Evolutionary conservation across 2,888 invertebrate species (phyloP).

Genomic region (Tetropium fuscum): DNA sequence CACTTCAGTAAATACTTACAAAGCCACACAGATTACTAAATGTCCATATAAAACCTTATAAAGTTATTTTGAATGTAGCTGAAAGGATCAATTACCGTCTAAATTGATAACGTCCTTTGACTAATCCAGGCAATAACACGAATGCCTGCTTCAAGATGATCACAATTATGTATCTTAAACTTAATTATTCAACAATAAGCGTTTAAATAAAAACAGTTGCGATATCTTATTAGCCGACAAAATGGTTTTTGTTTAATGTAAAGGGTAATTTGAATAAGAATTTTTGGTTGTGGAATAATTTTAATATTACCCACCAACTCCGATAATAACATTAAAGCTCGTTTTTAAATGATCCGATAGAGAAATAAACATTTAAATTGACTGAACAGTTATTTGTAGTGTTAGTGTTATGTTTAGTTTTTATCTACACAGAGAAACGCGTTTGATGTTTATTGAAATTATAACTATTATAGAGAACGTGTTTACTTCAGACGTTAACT

Average conservation of each 20-base stretch:
- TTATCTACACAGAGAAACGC: no score
- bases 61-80: constrained; percentile 4
- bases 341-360: neutral
- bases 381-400: neutral
- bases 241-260: constrained; percentile 7
- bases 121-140: constrained; percentile 7
- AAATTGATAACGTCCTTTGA: constrained; percentile 8
- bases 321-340: constrained; percentile 15
- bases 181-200: constrained; percentile 16
- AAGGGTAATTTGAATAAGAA: constrained; percentile 1
- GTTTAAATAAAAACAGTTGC: constrained; percentile 12
- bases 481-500: no score
- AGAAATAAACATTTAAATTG: constrained; percentile 8
- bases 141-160: constrained; percentile 5
- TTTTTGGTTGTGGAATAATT: constrained; percentile 12
- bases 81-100: constrained; percentile 9
- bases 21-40: no score
- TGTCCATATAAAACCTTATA: no score
- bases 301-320: neutral
- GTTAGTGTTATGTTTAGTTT: neutral
- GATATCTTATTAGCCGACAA: constrained; percentile 1
- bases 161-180: constrained; percentile 11
- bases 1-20: no score
- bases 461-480: no score
- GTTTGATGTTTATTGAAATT: no score